These are phyloP conservation scores for Helleia helle DNA, from an alignment of 2,888 invertebrate species.

Conservation along the genomic window DNA sequence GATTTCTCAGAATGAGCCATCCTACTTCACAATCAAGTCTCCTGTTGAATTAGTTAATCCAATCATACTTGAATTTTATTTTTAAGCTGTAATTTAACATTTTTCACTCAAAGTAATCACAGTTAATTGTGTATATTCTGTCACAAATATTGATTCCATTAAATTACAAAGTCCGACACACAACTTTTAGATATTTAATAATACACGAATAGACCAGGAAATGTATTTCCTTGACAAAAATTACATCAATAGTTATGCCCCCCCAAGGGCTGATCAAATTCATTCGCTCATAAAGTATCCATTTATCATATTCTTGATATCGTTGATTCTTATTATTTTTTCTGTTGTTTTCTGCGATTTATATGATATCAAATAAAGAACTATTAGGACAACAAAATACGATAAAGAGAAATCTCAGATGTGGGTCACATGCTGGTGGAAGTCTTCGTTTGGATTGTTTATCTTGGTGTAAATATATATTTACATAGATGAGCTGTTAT, in stretches of 20 bases:
- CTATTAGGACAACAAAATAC: conserved; percentile 37
- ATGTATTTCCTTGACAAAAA: neutral
- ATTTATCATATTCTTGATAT: conserved; percentile 34
- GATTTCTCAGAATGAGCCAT: conserved; percentile 77
- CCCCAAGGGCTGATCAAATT: conserved; percentile 49
- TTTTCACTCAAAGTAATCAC: neutral
- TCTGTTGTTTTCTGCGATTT: conserved; percentile 15
- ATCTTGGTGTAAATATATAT: conserved; percentile 11
- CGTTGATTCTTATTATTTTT: neutral
- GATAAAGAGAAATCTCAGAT: conserved; percentile 69
- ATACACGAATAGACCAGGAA: neutral
- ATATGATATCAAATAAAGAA: conserved; percentile 25
- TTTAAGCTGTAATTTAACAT: conserved; percentile 16
- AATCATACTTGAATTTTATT: conserved; percentile 37
- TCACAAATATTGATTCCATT: neutral
- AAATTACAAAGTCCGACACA: neutral
- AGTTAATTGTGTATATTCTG: neutral
- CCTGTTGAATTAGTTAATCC: conserved; percentile 33
- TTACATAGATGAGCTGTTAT: neutral
- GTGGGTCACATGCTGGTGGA: conserved; percentile 72
- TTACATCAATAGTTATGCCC: conserved; percentile 34
- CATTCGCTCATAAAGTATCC: conserved; percentile 56
- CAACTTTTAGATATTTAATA: neutral
- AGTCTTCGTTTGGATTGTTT: conserved; percentile 40
- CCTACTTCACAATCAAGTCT: conserved; percentile 60